These are phyloP conservation scores for Sorex fumeus DNA, from an alignment of 2,113 vertebrate species.

Conservation along the genomic window DNA sequence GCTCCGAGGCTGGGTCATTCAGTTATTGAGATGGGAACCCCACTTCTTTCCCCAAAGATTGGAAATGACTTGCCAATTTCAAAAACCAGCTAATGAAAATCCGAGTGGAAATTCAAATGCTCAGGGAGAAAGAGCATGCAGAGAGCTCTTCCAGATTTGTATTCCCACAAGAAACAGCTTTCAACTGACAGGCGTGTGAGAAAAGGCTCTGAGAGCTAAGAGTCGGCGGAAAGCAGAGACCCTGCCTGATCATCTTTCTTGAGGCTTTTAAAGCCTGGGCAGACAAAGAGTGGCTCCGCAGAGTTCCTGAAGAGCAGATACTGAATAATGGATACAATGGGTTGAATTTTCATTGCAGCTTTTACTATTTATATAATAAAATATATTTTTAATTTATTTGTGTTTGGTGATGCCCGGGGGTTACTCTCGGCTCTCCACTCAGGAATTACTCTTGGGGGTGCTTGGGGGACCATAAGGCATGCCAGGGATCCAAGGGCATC, in stretches of 20 bases:
- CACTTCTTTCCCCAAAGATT: not conserved
- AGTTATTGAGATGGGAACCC: not conserved
- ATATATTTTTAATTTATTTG: no score
- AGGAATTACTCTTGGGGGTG: no score
- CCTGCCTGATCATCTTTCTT: not conserved
- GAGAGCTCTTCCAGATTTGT: conserved; percentile 19
- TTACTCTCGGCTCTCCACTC: no score
- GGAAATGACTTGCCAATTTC: conserved; percentile 45
- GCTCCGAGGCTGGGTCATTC: not conserved
- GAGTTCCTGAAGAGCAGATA: not conserved
- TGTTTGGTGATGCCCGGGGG: no score
- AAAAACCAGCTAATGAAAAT: conserved; percentile 57
- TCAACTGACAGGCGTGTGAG: conserved; percentile 24
- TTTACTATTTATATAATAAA: no score
- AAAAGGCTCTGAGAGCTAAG: not conserved
- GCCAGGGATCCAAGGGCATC: no score
- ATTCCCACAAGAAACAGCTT: conserved; percentile 37
- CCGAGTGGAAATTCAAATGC: conserved; percentile 42
- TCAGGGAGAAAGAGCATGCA: not conserved
- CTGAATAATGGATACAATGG: not conserved
- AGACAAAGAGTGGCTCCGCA: not conserved
- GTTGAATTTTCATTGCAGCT: no score
- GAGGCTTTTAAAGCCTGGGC: not conserved
- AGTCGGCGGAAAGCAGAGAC: not conserved
- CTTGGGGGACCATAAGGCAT: no score